Evolutionary conservation across 2,113 vertebrate species (phyloP), one percentile per base, ranked within the genome.

Genomic region (Sorex araneus): DNA sequence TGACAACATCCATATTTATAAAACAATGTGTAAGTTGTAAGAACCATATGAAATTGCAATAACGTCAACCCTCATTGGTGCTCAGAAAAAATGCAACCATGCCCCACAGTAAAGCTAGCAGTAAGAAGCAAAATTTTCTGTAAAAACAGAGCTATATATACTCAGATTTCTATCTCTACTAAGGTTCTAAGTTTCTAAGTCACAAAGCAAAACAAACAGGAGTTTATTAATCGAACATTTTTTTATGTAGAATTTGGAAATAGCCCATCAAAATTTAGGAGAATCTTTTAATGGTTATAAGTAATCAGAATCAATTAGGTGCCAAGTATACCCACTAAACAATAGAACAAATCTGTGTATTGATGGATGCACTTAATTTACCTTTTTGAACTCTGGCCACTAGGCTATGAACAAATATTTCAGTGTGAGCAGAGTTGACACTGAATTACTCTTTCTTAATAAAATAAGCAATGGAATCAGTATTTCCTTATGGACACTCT

Each of bases 1-100:
- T 91, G 57, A 79, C 76, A 16, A 63, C 79, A 64, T 71, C 23
- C 27, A 85, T 45, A 94, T 86, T 88, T 85, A 67, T 76, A 27
- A 92, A 93, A 83, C 54, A 94, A 71, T 80, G 43, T 54, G 0
- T 79, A 71, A 92, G 27, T 43, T 86, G 28, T 8, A 76, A 77
- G 8, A 69, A 2, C 54, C 69, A 57, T n/a, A 63, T 27, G 84
- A 71, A 78, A 60, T 28, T 78, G 32, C 1, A 75, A n/a, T 64
- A 25, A 92, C 90, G 34, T 30, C 45, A 91, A 57, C 30, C 0
- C 34, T 80, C 27, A 18, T 1, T 66, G 79, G 19, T n/a, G 63
- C 67, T 76, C 32, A 86, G 78, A 84, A 71, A 40, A 30, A 47
- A 87, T 78, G 64, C 11, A 84, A 60, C 2, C 82, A 2, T 11